Percentiles rank a stretch among this genome's conserved stretches.
Conservation (phyloP, 1,140 invertebrate genomes). For the Drosophila arawakana region DNA sequence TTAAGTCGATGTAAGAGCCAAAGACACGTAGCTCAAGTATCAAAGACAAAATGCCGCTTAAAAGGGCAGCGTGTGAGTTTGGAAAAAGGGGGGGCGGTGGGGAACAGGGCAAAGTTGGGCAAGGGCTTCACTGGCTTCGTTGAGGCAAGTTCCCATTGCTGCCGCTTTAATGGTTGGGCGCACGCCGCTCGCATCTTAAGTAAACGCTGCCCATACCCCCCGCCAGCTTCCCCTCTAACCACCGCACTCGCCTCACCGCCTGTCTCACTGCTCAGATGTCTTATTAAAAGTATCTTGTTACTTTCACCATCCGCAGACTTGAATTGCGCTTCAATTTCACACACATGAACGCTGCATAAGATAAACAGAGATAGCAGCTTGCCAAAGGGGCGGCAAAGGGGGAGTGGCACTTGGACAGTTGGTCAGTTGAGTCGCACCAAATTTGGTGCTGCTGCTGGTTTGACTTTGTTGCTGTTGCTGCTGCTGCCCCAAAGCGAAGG, state of each 20-base stretch:
- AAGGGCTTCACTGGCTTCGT: constrained; percentile 1
- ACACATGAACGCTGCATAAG: constrained; percentile 38
- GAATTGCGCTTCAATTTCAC: constrained; percentile 82
- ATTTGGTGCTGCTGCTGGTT: constrained; percentile 34
- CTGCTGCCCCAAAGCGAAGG: constrained; percentile 28
- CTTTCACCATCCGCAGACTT: constrained; percentile 79
- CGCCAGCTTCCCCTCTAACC: not conserved
- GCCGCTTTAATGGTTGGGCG: constrained; percentile 51
- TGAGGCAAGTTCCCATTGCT: constrained; percentile 33
- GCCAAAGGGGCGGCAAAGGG: not conserved
- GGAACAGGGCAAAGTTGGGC: constrained; percentile 5
- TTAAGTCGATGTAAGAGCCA: not conserved
- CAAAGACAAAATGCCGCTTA: constrained; percentile 18
- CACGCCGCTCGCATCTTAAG: constrained; percentile 69
- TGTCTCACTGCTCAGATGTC: constrained; percentile 59
- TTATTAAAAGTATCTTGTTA: constrained; percentile 84
- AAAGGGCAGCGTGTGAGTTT: not conserved
- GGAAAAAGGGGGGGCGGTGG: not conserved
- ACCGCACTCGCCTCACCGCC: not conserved
- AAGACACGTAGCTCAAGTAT: constrained; percentile 4
- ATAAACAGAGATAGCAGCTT: not conserved
- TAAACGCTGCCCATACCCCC: constrained; percentile 18
- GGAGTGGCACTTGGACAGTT: constrained; percentile 1
- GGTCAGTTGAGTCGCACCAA: constrained; percentile 54
- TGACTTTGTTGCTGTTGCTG: too few species aligned